Percentiles rank a stretch among this genome's conserved stretches.
Evolutionary conservation across 2,888 invertebrate genomes (phyloP).

Genomic region (Lepidochitona cinerea): DNA sequence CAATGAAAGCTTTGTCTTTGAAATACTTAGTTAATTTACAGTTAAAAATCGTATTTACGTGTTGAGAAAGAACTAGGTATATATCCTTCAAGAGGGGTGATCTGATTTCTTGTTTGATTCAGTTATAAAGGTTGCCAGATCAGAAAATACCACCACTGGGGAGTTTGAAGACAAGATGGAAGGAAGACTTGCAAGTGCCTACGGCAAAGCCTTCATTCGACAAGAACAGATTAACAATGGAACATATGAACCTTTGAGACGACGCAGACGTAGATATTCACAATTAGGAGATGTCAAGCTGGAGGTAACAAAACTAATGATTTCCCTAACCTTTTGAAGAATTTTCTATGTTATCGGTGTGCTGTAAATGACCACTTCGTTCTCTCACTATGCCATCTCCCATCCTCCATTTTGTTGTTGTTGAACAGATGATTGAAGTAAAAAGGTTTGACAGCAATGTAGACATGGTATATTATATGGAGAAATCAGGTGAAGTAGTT

Average conservation of each 20-base stretch:
- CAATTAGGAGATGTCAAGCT: constrained; percentile 33
- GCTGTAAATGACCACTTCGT: too few relatives aligned
- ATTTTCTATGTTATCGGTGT: too few relatives aligned
- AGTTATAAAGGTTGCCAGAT: constrained; percentile 27
- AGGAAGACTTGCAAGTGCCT: constrained; percentile 35
- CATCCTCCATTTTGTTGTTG: too few relatives aligned
- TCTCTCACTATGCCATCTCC: too few relatives aligned
- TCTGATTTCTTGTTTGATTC: neutral
- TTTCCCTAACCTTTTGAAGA: too few relatives aligned
- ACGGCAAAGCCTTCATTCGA: constrained; percentile 35
- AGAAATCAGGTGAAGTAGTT: constrained; percentile 33
- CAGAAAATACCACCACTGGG: constrained; percentile 25
- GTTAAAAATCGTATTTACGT: too few relatives aligned
- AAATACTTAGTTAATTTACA: too few relatives aligned
- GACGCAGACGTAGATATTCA: constrained; percentile 37
- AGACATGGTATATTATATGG: constrained; percentile 39
- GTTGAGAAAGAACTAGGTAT: too few relatives aligned
- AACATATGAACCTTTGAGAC: constrained; percentile 27
- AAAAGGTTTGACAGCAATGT: constrained; percentile 26
- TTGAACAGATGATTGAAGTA: constrained; percentile 28
- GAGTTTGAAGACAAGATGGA: constrained; percentile 37
- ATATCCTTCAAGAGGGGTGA: too few relatives aligned
- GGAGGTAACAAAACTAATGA: too few relatives aligned
- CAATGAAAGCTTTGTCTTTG: too few relatives aligned
- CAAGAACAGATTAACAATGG: constrained; percentile 35